phyloP scores from a whole-genome alignment of 2,888 invertebrate species.

The Cryptus armator region DNA sequence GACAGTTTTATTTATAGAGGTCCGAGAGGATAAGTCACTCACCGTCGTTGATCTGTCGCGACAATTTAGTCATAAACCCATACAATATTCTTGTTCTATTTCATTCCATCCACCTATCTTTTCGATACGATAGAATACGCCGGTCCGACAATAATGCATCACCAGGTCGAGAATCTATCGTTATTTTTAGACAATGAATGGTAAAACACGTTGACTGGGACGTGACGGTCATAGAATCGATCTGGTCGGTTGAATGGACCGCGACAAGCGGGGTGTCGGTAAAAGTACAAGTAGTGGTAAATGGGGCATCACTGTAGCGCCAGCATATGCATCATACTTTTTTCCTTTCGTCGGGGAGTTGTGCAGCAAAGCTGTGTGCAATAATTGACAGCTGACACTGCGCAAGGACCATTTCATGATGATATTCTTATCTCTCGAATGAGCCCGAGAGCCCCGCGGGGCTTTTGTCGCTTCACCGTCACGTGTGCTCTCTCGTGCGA shows the following conservation, averaged over 20 bases:
- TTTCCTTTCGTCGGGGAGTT: conserved; percentile 13
- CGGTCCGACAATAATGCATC: conserved; percentile 27
- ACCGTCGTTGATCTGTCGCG: not conserved
- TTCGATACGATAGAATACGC: not conserved
- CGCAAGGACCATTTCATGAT: conserved; percentile 34
- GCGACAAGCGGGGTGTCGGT: not conserved
- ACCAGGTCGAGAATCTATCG: not conserved
- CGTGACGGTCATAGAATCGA: conserved; percentile 55
- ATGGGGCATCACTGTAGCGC: conserved; percentile 20
- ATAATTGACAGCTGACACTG: conserved; percentile 61
- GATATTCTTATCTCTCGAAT: conserved; percentile 48
- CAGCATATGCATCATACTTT: not conserved
- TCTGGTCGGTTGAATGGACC: conserved; percentile 33
- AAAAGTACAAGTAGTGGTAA: conserved; percentile 29
- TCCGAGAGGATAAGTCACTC: conserved; percentile 7
- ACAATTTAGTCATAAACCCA: not conserved
- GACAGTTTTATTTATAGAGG: conserved; percentile 19
- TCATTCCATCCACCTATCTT: conserved; percentile 38
- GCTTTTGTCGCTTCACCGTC: conserved; percentile 35
- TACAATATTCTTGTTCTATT: conserved; percentile 18
- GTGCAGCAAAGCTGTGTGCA: conserved; percentile 23
- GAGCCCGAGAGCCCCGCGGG: not conserved
- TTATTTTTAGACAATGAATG: conserved; percentile 63
- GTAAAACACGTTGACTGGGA: conserved; percentile 23
- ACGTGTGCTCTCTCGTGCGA: not conserved